Conservation (phyloP, 2,888 invertebrate species). For the Troilus luridus region DNA sequence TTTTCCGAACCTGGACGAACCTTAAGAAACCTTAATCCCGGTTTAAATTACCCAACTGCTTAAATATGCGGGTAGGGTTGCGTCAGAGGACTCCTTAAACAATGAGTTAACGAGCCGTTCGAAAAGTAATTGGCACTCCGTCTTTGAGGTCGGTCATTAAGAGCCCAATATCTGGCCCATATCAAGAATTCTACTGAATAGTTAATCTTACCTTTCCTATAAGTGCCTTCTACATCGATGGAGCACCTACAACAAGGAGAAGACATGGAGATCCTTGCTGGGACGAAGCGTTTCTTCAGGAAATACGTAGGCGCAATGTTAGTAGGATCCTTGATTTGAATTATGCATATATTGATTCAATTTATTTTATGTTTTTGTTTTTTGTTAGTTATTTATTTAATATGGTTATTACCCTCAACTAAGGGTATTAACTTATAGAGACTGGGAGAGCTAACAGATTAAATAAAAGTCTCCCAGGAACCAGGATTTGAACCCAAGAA, state of each 20-base stretch:
- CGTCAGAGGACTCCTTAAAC: neutral
- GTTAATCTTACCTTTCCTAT: neutral
- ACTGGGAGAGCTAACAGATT: no score
- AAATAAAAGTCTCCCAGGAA: no score
- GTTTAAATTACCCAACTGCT: neutral
- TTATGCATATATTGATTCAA: neutral
- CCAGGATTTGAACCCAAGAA: no score
- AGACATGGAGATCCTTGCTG: neutral
- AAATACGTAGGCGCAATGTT: neutral
- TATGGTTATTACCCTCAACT: no score
- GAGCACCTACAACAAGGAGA: neutral
- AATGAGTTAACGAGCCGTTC: neutral
- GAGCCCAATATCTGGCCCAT: neutral
- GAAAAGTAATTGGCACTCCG: neutral
- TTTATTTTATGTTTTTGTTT: neutral
- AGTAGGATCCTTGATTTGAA: neutral
- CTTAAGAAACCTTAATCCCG: neutral
- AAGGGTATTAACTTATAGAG: no score
- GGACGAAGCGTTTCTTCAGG: neutral
- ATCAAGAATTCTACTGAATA: neutral
- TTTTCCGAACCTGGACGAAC: neutral
- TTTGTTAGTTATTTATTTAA: no score
- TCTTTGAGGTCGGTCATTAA: neutral
- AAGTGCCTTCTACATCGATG: neutral
- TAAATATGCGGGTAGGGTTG: neutral